Evolutionary conservation across 2,113 vertebrate species (phyloP).

Genomic region (Grantiella picta): DNA sequence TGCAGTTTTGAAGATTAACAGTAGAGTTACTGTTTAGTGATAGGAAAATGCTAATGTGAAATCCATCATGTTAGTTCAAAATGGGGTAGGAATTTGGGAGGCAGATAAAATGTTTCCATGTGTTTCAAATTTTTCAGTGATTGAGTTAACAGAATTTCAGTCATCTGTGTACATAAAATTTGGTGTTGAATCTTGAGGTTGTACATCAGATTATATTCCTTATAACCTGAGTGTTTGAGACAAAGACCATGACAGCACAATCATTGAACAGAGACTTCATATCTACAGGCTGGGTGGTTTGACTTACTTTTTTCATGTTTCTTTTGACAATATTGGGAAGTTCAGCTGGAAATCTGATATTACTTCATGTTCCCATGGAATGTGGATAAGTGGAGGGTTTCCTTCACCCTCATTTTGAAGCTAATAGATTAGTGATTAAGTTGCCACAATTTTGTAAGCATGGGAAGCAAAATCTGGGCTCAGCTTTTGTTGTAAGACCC

Average conservation of each 20-base stretch:
- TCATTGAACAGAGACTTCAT: neutral
- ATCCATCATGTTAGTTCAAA: neutral
- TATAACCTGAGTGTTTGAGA: neutral
- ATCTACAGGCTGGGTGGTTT: neutral
- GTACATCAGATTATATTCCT: neutral
- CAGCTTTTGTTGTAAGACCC: neutral
- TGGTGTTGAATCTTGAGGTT: neutral
- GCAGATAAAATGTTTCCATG: neutral
- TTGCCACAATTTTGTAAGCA: neutral
- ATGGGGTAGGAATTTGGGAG: neutral
- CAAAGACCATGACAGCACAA: neutral
- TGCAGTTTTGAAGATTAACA: neutral
- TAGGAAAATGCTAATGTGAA: neutral
- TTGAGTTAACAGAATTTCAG: neutral
- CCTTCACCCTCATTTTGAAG: neutral
- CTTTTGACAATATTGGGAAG: neutral
- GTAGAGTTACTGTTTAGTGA: neutral
- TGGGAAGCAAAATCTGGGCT: neutral
- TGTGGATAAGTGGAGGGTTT: neutral
- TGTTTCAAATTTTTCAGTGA: neutral
- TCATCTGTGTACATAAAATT: neutral
- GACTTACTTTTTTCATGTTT: neutral
- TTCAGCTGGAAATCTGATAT: neutral
- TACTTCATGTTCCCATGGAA: neutral
- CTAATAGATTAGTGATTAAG: neutral